phyloP scores from a whole-genome alignment of 2,888 invertebrate species.

The Dynastes tityus region DNA sequence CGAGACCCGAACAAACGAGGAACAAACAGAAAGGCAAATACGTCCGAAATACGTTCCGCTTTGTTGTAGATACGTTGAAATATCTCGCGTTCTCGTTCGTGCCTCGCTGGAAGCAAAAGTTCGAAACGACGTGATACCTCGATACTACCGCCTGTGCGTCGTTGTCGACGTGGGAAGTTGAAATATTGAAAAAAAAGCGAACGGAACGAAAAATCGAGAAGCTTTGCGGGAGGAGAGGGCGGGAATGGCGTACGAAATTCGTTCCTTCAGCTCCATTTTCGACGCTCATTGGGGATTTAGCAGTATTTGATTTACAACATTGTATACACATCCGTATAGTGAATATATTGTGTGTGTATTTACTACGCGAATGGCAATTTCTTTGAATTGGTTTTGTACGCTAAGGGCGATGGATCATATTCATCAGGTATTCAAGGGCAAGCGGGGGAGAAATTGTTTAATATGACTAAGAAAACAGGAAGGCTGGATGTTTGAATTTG shows the following conservation, averaged over 20 bases:
- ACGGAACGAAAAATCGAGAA: background rate
- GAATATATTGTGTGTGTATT: too few relatives aligned
- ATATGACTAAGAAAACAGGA: background rate
- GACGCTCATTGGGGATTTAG: conserved; percentile 23
- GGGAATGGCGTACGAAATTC: background rate
- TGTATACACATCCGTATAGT: background rate
- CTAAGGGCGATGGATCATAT: conserved; percentile 18
- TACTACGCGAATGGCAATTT: background rate
- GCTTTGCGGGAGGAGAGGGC: background rate
- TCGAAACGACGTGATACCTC: background rate
- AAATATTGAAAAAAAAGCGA: conserved; percentile 25
- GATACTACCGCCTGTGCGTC: background rate
- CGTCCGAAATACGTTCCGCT: conserved; percentile 1
- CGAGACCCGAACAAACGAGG: background rate
- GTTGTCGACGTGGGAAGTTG: conserved; percentile 24
- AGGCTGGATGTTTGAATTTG: background rate
- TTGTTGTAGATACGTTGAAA: background rate
- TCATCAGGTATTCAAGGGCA: background rate
- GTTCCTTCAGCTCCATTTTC: background rate
- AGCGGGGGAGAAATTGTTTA: background rate
- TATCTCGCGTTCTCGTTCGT: background rate
- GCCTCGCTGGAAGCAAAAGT: background rate
- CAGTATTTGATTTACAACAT: conserved; percentile 25
- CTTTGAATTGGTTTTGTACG: conserved; percentile 6
- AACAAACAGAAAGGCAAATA: conserved; percentile 24